phyloP scores from a whole-genome alignment of 2,888 invertebrate species.

The Rhimphoctona megacephalus region DNA sequence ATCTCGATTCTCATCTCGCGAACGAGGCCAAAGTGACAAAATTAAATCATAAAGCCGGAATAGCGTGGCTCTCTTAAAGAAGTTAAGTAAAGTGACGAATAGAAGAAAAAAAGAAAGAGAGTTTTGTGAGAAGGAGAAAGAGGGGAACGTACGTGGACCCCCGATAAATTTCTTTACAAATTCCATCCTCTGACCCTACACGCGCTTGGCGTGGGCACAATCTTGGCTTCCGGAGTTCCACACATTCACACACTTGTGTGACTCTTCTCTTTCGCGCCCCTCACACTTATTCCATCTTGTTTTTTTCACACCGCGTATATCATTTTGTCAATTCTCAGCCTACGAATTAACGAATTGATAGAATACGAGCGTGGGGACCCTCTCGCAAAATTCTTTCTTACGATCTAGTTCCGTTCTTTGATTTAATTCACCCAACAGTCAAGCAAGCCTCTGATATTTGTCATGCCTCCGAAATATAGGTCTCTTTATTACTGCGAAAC shows the following conservation, averaged over 20 bases:
- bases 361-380: slow-evolving; percentile 7
- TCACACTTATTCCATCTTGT: slow-evolving; percentile 48
- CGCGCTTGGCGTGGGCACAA: slow-evolving; percentile 33
- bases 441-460: slow-evolving; percentile 7
- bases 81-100: slow-evolving; percentile 53
- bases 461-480: not conserved
- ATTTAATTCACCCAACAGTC: slow-evolving; percentile 31
- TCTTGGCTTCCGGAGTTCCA: slow-evolving; percentile 53
- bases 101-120: slow-evolving; percentile 14
- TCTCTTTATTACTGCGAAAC: slow-evolving; percentile 1
- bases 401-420: slow-evolving; percentile 14
- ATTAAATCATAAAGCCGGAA: slow-evolving; percentile 59
- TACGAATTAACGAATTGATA: slow-evolving; percentile 45
- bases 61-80: slow-evolving; percentile 43
- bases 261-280: slow-evolving; percentile 16
- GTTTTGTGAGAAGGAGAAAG: slow-evolving; percentile 5
- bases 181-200: slow-evolving; percentile 37
- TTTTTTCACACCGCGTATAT: slow-evolving; percentile 53
- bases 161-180: slow-evolving; percentile 58
- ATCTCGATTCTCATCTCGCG: slow-evolving; percentile 18
- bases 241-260: slow-evolving; percentile 16
- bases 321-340: slow-evolving; percentile 50
- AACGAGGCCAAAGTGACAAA: slow-evolving; percentile 52
- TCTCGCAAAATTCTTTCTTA: slow-evolving; percentile 5
- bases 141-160: not conserved